phyloP scores from a whole-genome alignment of 2,888 invertebrate genomes.

The Oxycera nigricornis region DNA sequence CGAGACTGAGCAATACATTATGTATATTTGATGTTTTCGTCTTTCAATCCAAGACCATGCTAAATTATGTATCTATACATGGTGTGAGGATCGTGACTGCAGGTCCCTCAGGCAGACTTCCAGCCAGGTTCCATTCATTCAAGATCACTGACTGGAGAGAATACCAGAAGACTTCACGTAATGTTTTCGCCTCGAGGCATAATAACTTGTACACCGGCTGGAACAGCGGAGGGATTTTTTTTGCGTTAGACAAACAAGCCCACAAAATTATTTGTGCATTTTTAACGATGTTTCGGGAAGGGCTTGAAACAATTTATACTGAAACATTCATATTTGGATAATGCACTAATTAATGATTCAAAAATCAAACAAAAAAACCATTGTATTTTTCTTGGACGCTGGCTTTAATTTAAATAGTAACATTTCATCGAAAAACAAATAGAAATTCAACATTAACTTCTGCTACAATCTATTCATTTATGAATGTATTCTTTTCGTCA shows the following conservation, averaged over 20 bases:
- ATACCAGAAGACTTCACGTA: conserved; percentile 31
- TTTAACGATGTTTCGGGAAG: neutral
- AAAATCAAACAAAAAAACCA: no score
- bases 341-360: no score
- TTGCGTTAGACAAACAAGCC: neutral
- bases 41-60: neutral
- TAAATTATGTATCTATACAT: neutral
- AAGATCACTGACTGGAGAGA: conserved; percentile 33
- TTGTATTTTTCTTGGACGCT: no score
- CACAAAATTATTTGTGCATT: neutral
- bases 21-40: conserved; percentile 27
- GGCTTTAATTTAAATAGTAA: no score
- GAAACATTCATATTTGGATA: no score
- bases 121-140: conserved; percentile 32
- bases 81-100: conserved; percentile 21
- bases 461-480: no score
- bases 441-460: no score
- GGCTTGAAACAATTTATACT: neutral
- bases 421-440: no score
- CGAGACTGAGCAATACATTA: conserved; percentile 24
- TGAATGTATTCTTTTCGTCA: no score
- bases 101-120: conserved; percentile 21
- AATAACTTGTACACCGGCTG: conserved; percentile 18
- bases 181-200: conserved; percentile 23
- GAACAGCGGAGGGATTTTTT: neutral